Evolutionary conservation across 1,140 invertebrate genomes (phyloP).

Genomic region (Orussus abietinus): DNA sequence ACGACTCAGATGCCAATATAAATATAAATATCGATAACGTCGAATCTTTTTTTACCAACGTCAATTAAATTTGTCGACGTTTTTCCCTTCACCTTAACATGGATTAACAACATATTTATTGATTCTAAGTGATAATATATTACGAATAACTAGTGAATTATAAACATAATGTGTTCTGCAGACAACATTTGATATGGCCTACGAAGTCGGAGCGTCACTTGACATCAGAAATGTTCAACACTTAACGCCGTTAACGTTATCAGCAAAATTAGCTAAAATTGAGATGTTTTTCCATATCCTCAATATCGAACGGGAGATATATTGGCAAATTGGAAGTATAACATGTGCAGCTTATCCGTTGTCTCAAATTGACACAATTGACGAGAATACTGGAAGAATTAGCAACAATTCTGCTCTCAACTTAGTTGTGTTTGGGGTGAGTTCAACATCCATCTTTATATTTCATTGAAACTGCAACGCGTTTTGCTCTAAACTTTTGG

Average conservation of each 20-base stretch:
- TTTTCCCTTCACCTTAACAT: too few relatives aligned
- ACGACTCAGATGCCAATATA: too few relatives aligned
- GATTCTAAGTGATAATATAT: too few relatives aligned
- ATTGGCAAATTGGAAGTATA: slow-evolving; percentile 94
- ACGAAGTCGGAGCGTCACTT: slow-evolving; percentile 84
- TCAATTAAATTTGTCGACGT: too few relatives aligned
- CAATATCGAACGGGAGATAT: slow-evolving; percentile 91
- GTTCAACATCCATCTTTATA: slow-evolving; percentile 24
- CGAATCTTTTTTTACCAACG: too few relatives aligned
- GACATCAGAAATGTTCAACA: slow-evolving; percentile 82
- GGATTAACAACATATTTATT: too few relatives aligned
- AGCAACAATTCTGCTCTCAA: slow-evolving; percentile 92
- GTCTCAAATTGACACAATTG: slow-evolving; percentile 94
- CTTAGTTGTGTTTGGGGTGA: slow-evolving; percentile 97
- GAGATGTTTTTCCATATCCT: slow-evolving; percentile 96
- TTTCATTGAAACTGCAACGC: too few relatives aligned
- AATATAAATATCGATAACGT: too few relatives aligned
- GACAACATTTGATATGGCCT: slow-evolving; percentile 92
- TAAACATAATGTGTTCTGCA: too few relatives aligned
- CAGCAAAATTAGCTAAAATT: slow-evolving; percentile 87
- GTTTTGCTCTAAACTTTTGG: too few relatives aligned
- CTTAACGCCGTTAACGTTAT: slow-evolving; percentile 88
- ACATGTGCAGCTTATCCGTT: slow-evolving; percentile 96
- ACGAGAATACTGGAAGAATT: slow-evolving; percentile 84
- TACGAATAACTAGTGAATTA: not conserved